A percentile compares a stretch with the other conserved stretches of the same genome.
These are phyloP conservation scores for Zosterops japonicus DNA, from an alignment of 2,113 vertebrate species.

Conservation along the genomic window DNA sequence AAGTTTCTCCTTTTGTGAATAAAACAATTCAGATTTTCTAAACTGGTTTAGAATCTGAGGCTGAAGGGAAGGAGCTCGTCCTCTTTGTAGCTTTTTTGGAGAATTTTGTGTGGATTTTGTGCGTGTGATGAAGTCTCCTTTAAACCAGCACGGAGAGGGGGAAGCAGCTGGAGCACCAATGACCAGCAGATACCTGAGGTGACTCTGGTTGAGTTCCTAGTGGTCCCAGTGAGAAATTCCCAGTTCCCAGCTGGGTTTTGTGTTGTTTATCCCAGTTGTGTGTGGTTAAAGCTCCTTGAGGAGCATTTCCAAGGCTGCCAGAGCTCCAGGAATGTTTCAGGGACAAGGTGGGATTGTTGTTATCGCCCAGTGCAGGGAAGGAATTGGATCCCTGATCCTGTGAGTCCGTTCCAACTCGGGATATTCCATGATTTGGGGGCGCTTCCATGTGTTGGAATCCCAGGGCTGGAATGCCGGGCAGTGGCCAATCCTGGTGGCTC, in stretches of 20 bases:
- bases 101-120: not conserved
- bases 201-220: not conserved
- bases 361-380: not conserved
- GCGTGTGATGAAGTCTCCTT: not conserved
- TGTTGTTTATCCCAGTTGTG: fast-evolving
- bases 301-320: not conserved
- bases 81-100: not conserved
- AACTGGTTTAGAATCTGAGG: not conserved
- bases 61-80: not conserved
- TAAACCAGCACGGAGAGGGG: fast-evolving
- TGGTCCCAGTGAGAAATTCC: not conserved
- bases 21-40: not conserved
- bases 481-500: not conserved
- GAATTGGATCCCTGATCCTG: not conserved
- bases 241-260: not conserved
- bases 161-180: not conserved
- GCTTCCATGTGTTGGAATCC: not conserved
- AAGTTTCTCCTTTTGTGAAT: not conserved
- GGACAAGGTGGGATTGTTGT: not conserved
- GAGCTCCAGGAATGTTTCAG: not conserved
- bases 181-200: not conserved
- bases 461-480: not conserved
- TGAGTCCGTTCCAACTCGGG: fast-evolving
- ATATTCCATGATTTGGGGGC: fast-evolving
- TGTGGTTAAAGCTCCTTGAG: not conserved